A percentile compares a stretch with the other conserved stretches of the same genome.
Conservation (phyloP, 1,140 invertebrate genomes). For the Aradophagus sp. region DNA sequence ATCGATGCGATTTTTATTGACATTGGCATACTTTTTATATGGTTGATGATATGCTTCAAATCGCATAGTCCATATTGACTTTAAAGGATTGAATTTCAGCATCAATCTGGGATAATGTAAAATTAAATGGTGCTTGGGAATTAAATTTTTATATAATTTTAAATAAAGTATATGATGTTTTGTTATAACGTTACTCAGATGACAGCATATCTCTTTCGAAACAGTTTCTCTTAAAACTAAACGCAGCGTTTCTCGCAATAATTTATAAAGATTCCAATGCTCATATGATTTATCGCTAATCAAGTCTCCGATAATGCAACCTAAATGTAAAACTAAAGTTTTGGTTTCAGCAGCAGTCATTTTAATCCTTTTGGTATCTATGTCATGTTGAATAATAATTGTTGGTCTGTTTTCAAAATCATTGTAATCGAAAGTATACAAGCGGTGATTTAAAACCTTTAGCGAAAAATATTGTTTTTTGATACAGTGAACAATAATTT, state of each 20-base stretch:
- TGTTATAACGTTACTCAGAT: not conserved
- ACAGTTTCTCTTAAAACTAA: conserved; percentile 4
- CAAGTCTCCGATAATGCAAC: conserved; percentile 16
- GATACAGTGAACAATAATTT: conserved; percentile 3
- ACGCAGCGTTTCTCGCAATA: conserved; percentile 4
- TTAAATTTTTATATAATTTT: conserved; percentile 7
- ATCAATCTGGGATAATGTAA: too few relatives aligned
- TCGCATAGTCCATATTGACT: too few relatives aligned
- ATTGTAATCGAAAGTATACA: conserved; percentile 2
- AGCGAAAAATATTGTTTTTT: conserved; percentile 24
- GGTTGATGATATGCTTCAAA: too few relatives aligned
- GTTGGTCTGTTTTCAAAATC: conserved; percentile 15
- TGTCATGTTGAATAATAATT: conserved; percentile 1
- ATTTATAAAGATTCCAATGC: conserved; percentile 17
- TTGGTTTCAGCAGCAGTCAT: conserved; percentile 15
- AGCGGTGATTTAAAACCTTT: conserved; percentile 16
- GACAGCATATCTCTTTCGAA: not conserved
- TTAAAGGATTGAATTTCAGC: too few relatives aligned
- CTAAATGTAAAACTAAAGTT: conserved; percentile 6
- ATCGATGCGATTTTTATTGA: too few relatives aligned
- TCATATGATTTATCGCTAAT: not conserved
- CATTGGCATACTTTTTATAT: too few relatives aligned
- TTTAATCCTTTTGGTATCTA: conserved; percentile 3
- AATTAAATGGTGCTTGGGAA: too few relatives aligned
- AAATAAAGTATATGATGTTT: conserved; percentile 1